Base-by-base conservation (phyloP, 2,888 invertebrate genomes). In the Chloroclysta siterata region DNA sequence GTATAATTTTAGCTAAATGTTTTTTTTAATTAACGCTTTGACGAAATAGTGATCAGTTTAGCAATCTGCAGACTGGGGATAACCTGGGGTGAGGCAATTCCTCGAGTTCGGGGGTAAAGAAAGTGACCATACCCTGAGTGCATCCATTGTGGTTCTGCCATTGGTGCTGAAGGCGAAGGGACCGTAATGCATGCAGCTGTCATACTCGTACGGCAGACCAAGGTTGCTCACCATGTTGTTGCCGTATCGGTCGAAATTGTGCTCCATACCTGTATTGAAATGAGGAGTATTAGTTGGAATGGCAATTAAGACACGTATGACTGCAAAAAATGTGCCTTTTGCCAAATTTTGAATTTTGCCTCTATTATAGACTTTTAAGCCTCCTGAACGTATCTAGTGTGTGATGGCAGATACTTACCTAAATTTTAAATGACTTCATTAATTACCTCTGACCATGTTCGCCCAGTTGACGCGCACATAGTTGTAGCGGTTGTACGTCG, bases 101-200 rank as follows among this genome's bases (percentile, higher is more conserved):
- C 36, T 1, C 36, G 36, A 2, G 3, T 11, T 39, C 11, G 1
- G 36, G 22, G 1, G 14, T 14, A 2, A 44, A 8, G 4, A 44
- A 44, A 44, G 8, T 15, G 5, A 15, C 41, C 72, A 72, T 73
- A 84, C 82, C 56, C 63, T 60, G 22, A 75, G 65, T 3, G 95
- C 93, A n/a, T 94, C 87, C 59, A 95, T 95, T 2, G 95, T 95
- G 0, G 89, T 82, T 67, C 92, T 82, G 2, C 94, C 94, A 78
- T 95, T 95, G 72, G 82, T 93, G 8, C 94, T 93, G 79, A 96
- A 96, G 0, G 94, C 95, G 51, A 89, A 85, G 8, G 91, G 85
- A 51, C 94, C 93, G 75, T 96, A 96, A 77, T 96, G 96, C 94
- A 95, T 94, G 46, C 95, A 91, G 77, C 95, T 95, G 14, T 88